Evolutionary conservation across 2,888 invertebrate species (phyloP), one percentile per base, ranked within the genome.

Genomic region (Drosophila siamana): DNA sequence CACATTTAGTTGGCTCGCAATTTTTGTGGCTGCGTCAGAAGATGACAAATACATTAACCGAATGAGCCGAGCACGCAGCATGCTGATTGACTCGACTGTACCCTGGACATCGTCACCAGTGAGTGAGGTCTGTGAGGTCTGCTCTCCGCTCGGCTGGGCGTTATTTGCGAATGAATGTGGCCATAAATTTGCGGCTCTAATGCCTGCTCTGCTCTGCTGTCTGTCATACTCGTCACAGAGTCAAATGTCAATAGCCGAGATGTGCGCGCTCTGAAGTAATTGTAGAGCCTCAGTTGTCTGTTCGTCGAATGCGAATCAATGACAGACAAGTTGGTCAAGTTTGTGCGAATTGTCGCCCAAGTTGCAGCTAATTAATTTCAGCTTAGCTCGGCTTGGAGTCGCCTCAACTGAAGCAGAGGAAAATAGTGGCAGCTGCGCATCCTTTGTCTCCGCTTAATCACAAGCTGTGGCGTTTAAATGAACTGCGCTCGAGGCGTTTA

Each of bases 301-400:
- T 9, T 46, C 13, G 9, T 16, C n/a, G 19, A 65, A 36, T 36
- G 30, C 9, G 22, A 52, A 44, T 65, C 50, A 57, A 38, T 55
- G 48, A n/a, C 40, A 44, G 54, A 54, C 54, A 69, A 41, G 50
- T 66, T 69, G 69, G 73, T 73, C 78, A 65, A 77, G 59, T 65
- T 64, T 41, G 46, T 9, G 16, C 28, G 54, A 41, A 68, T 46
- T 54, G 60, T 57, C 36, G 33, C 44, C 55, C 56, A 56, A 75
- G 78, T 73, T 73, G 61, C 13, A 52, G 78, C 66, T 71, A 86
- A 83, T 83, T 83, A 84, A 76, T 68, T 80, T 67, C 19, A 46
- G 30, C 40, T 54, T 13, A 13, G 56, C 15, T 15, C 13, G 13
- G 13, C 36, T 36, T 30, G 9, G 13, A 36, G 36, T 38, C n/a